phyloP scores from a whole-genome alignment of 1,140 invertebrate genomes.

The Drosophila saltans region DNA sequence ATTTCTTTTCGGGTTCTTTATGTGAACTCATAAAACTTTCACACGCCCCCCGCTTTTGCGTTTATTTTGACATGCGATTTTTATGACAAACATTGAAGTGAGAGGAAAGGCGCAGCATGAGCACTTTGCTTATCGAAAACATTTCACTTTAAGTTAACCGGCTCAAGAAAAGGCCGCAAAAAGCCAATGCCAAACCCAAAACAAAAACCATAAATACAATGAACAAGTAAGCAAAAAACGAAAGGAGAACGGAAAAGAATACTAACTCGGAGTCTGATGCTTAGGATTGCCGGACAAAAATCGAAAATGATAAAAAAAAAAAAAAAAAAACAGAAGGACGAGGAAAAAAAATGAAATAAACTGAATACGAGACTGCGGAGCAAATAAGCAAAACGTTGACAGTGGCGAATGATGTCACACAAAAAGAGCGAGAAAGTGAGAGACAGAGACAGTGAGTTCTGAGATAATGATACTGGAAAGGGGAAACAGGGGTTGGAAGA shows the following conservation, averaged over 20 bases:
- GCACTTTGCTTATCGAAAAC: slow-evolving; percentile 59
- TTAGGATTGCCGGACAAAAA: not conserved
- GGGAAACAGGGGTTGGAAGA: too few relatives aligned
- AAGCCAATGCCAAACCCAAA: slow-evolving; percentile 37
- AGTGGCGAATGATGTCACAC: slow-evolving; percentile 46
- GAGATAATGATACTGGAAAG: not conserved
- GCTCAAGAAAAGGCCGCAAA: slow-evolving; percentile 11
- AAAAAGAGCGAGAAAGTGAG: not conserved
- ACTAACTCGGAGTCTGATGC: not conserved
- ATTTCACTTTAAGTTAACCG: slow-evolving; percentile 14
- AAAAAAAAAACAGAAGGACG: slow-evolving; percentile 12
- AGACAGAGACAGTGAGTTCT: not conserved
- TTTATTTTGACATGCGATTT: slow-evolving; percentile 41
- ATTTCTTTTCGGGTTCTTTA: slow-evolving; percentile 41
- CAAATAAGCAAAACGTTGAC: slow-evolving; percentile 35
- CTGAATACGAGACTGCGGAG: slow-evolving; percentile 22
- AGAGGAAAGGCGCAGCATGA: slow-evolving; percentile 27
- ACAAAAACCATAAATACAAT: slow-evolving; percentile 62
- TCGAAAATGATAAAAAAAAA: not conserved
- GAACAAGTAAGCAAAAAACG: not conserved
- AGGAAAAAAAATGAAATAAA: slow-evolving; percentile 23
- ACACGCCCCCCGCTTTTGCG: slow-evolving; percentile 32
- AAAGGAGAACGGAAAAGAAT: slow-evolving; percentile 5
- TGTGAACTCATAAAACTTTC: slow-evolving; percentile 35
- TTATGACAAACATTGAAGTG: slow-evolving; percentile 61